Base-by-base conservation (phyloP, 2,113 vertebrate genomes). In the Austrofundulus limnaeus region DNA sequence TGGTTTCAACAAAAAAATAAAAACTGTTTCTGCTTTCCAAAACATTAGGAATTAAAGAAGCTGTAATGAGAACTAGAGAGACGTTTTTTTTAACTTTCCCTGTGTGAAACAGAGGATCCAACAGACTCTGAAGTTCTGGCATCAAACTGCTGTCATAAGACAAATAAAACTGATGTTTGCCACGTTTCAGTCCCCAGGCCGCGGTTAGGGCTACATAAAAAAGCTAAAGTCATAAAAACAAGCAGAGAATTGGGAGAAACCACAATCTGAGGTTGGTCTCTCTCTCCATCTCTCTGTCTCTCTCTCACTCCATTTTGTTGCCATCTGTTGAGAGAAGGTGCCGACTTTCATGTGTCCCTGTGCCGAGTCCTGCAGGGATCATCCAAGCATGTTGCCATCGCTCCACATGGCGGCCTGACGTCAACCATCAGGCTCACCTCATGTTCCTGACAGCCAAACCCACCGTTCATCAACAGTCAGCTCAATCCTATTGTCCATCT, bases 271-370 rank as follows among this genome's bases (percentile, higher is more conserved):
- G 12, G 7, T n/a, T n/a, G n/a, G n/a, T n/a, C n/a, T n/a, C n/a
- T n/a, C 13, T 61, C 50, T 23, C 20, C 38, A 21, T 51, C 66
- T 4, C 68, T 60, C 50, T 41, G 46, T 1, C 49, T 73, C 71
- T 4, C 68, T 60, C 50, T 41, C 49, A 1, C 49, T 73, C 71
- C 14, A 47, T 75, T 74, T 72, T 53, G 72, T 77, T 84, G 85
- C 84, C 81, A 89, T 88, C 87, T 87, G 86, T 88, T 86, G 86
- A 84, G 85, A 82, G 77, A 75, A 54, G 80, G 81, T 76, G 83
- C 72, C 55, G 73, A 39, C 58, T 65, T 74, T 85, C 84, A 71
- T 87, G 87, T 81, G 72, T 75, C 80, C 0, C 5, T 5, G 9
- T 10, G 1, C 8, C 25, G 7, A 7, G 25, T 77, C 77, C 81